Percentiles rank a stretch among this genome's conserved stretches.
phyloP scores from a whole-genome alignment of 2,888 invertebrate genomes.

The Chrysina gloriosa region DNA sequence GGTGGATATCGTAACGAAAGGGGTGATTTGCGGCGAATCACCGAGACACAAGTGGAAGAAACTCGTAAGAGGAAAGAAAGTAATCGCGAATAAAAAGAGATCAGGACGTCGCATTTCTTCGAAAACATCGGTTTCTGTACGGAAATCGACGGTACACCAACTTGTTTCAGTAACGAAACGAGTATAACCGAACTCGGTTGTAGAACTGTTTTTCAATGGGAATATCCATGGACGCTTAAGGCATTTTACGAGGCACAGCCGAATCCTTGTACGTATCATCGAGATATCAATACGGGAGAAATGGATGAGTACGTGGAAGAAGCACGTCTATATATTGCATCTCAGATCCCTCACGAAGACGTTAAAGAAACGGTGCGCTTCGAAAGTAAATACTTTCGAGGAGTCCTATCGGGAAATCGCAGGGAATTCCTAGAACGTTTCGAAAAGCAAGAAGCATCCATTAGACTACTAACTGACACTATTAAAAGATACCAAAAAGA shows the following conservation, averaged over 20 bases:
- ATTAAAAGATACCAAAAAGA: no score
- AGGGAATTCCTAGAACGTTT: no score
- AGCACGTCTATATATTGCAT: neutral
- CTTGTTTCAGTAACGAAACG: neutral
- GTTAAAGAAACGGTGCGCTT: neutral
- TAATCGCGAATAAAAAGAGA: neutral
- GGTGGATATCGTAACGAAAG: conserved; percentile 33
- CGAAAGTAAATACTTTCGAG: neutral
- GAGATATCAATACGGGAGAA: neutral
- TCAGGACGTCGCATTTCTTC: neutral
- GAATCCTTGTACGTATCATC: neutral
- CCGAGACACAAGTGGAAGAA: no score
- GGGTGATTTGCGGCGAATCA: conserved; percentile 39
- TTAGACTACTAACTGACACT: no score
- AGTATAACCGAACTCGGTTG: neutral
- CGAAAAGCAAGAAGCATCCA: no score
- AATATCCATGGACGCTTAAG: neutral
- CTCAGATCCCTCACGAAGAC: neutral
- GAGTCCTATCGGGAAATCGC: no score
- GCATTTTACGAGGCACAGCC: neutral
- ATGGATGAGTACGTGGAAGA: neutral
- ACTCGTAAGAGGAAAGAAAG: conserved; percentile 8
- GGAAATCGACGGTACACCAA: neutral
- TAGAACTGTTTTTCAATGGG: neutral
- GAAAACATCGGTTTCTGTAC: neutral